Evolutionary conservation across 2,113 vertebrate species (phyloP).

Genomic region (Cephalopholis sonnerati): DNA sequence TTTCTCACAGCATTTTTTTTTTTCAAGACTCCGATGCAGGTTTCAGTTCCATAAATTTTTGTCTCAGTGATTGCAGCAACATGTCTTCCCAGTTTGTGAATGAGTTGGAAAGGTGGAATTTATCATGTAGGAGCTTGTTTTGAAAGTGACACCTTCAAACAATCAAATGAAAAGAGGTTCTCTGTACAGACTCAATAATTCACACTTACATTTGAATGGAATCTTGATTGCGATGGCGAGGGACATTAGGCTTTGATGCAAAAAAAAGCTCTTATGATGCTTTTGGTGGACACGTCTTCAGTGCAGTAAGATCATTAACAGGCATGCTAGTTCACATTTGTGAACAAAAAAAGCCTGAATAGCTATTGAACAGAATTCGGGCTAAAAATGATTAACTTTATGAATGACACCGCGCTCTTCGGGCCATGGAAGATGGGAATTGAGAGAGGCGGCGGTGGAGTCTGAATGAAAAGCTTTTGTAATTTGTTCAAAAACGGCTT

Average conservation of each 20-base stretch:
- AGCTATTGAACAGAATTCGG: no score
- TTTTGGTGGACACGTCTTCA: neutral
- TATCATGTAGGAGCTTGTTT: neutral
- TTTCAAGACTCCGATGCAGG: neutral
- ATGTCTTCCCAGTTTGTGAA: neutral
- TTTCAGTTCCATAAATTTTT: slow-evolving; percentile 36
- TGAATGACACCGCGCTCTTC: neutral
- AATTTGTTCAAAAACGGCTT: neutral
- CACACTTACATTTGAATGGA: neutral
- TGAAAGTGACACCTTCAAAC: neutral
- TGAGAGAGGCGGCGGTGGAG: neutral
- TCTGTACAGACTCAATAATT: neutral
- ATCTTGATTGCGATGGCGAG: neutral
- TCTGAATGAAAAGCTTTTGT: neutral
- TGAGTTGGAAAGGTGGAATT: neutral
- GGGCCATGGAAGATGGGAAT: neutral
- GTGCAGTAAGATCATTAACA: neutral
- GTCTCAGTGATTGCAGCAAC: neutral
- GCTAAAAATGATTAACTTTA: no score
- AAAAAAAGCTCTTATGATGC: neutral
- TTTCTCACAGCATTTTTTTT: neutral
- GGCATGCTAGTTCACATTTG: neutral
- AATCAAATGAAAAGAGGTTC: neutral
- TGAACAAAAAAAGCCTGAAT: neutral
- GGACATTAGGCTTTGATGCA: neutral